A percentile compares a stretch with the other conserved stretches of the same genome.
Evolutionary conservation across 2,797 vertebrate genomes (phyloP).

Genomic region (Holocentrus rufus): DNA sequence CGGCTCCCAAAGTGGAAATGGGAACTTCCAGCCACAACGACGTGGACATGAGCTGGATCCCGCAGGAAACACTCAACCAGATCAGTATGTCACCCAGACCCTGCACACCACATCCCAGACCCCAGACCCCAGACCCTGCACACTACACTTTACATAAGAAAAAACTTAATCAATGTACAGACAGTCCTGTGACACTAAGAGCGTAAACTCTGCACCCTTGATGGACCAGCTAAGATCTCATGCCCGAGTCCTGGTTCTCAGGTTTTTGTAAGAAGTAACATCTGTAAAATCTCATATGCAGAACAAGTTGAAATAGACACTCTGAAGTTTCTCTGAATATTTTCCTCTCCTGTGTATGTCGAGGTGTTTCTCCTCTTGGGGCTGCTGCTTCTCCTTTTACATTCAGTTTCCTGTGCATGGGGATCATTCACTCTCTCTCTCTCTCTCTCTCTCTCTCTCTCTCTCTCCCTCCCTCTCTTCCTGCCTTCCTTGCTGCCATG

Average conservation of each 20-base stretch:
- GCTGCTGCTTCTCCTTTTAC: constrained; percentile 16
- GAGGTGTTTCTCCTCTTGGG: constrained; percentile 34
- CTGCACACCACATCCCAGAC: neutral
- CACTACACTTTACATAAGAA: too few species aligned
- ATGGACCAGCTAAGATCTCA: too few species aligned
- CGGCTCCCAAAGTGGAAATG: constrained; percentile 93
- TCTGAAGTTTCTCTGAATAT: too few species aligned
- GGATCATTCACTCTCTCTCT: constrained; percentile 56
- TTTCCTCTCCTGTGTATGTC: too few species aligned
- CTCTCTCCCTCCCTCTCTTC: constrained; percentile 53
- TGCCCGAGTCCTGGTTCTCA: too few species aligned
- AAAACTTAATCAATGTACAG: neutral
- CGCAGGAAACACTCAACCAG: constrained; percentile 97
- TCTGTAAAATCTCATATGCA: too few species aligned
- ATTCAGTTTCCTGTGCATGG: constrained; percentile 44
- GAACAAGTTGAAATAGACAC: too few species aligned
- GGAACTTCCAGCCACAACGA: constrained; percentile 95
- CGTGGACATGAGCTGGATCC: constrained; percentile 99
- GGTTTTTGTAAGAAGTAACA: too few species aligned
- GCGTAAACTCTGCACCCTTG: too few species aligned
- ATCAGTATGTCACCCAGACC: constrained; percentile 88
- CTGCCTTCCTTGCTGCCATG: constrained; percentile 69
- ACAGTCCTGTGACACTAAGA: neutral
- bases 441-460: constrained; percentile 63
- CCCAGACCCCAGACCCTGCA: too few species aligned